Evolutionary conservation across 2,113 vertebrate species (phyloP).

Genomic region (Gracilinanus agilis): DNA sequence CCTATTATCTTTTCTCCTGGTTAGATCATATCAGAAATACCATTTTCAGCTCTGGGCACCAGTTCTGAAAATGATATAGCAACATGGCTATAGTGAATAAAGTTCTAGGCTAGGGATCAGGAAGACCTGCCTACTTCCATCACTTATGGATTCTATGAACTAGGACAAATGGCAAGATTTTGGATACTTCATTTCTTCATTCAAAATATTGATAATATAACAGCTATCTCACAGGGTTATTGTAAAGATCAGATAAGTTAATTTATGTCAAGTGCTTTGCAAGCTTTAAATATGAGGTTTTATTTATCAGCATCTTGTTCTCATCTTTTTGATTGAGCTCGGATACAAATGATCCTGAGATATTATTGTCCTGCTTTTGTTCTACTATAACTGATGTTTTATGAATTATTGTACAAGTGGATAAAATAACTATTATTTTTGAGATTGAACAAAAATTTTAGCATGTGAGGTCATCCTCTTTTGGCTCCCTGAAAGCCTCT

Average conservation of each 20-base stretch:
- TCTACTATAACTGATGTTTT: not conserved
- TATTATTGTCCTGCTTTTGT: not conserved
- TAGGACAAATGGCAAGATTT: not conserved
- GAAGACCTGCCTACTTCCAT: not conserved
- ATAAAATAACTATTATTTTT: not conserved
- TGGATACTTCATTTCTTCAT: not conserved
- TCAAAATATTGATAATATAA: not conserved
- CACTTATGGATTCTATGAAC: not conserved
- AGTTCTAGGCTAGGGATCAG: not conserved
- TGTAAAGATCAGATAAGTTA: not conserved
- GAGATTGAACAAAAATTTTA: not conserved
- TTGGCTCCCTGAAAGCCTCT: not conserved
- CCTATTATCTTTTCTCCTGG: not conserved
- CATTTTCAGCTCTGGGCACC: not conserved
- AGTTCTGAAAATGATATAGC: not conserved
- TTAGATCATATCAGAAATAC: not conserved
- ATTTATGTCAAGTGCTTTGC: not conserved
- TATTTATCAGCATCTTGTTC: not conserved
- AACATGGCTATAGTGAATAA: not conserved
- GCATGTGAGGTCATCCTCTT: not conserved
- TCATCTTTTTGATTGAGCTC: not conserved
- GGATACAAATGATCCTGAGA: not conserved
- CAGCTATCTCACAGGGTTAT: not conserved
- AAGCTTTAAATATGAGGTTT: not conserved
- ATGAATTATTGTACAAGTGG: not conserved